phyloP scores from a whole-genome alignment of 2,113 vertebrate species.

The Polypterus bichir region DNA sequence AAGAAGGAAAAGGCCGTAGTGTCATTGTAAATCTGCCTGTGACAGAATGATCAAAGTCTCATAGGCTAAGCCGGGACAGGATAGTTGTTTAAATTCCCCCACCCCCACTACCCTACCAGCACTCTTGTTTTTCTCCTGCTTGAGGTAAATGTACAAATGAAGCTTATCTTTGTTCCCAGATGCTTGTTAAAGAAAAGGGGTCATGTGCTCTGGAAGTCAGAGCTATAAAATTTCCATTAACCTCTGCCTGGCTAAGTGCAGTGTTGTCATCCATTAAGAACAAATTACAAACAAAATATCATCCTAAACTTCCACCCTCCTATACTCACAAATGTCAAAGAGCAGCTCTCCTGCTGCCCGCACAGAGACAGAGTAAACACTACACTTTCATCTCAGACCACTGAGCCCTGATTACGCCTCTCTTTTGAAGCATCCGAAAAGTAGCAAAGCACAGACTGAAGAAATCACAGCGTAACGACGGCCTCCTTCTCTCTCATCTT shows the following conservation, averaged over 20 bases:
- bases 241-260: slow-evolving; percentile 78
- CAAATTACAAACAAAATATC: slow-evolving; percentile 85
- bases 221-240: slow-evolving; percentile 99
- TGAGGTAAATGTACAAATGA: slow-evolving; percentile 51
- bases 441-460: slow-evolving; percentile 40
- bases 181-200: slow-evolving; percentile 65
- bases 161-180: slow-evolving; percentile 66
- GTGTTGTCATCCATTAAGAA: slow-evolving; percentile 90
- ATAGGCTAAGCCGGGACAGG: neutral
- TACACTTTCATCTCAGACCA: no score
- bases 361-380: neutral
- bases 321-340: slow-evolving; percentile 23
- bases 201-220: slow-evolving; percentile 72
- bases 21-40: slow-evolving; percentile 59
- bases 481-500: slow-evolving; percentile 18
- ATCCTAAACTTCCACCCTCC: slow-evolving; percentile 65
- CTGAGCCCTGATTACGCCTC: no score
- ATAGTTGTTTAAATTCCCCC: neutral
- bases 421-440: slow-evolving; percentile 1
- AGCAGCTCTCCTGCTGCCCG: slow-evolving; percentile 42
- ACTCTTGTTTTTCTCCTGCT: slow-evolving; percentile 22
- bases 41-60: slow-evolving; percentile 64
- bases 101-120: slow-evolving; percentile 8
- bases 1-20: slow-evolving; percentile 48
- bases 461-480: slow-evolving; percentile 28